A percentile compares a stretch with the other conserved stretches of the same genome.
Conservation (phyloP, 2,888 invertebrate species). For the Agrilus mali region DNA sequence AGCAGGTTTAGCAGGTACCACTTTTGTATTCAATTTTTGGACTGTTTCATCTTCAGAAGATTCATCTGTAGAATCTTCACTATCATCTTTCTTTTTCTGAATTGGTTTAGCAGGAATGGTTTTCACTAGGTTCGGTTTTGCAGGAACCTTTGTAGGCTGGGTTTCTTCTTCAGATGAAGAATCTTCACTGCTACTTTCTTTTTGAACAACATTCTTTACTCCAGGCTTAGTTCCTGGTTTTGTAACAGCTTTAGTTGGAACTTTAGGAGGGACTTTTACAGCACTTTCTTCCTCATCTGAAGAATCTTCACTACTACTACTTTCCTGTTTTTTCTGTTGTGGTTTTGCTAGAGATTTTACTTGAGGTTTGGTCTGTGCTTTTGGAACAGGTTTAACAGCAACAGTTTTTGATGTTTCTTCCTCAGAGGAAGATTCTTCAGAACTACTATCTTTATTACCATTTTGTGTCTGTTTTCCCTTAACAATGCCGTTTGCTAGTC, state of each 20-base stretch:
- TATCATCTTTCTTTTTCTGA: background rate
- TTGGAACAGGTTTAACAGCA: constrained; percentile 6
- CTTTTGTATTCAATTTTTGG: constrained; percentile 3
- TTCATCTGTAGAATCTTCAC: constrained; percentile 8
- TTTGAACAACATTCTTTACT: constrained; percentile 10
- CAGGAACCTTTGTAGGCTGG: constrained; percentile 4
- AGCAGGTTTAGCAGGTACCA: constrained; percentile 4
- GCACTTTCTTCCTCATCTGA: constrained; percentile 19
- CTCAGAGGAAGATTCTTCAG: constrained; percentile 19
- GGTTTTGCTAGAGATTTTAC: constrained; percentile 7
- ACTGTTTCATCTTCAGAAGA: constrained; percentile 11
- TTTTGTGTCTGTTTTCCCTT: constrained; percentile 10
- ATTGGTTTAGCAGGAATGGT: constrained; percentile 10
- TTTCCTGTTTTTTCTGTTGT: constrained; percentile 15
- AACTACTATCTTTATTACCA: constrained; percentile 9
- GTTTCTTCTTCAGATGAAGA: constrained; percentile 23
- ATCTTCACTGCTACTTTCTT: constrained; percentile 21
- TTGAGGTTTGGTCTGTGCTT: constrained; percentile 4
- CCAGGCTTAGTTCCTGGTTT: constrained; percentile 4
- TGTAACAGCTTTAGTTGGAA: constrained; percentile 3
- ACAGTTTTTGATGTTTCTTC: constrained; percentile 12
- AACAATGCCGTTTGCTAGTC: constrained; percentile 11
- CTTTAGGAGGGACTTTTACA: constrained; percentile 1
- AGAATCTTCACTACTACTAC: constrained; percentile 18
- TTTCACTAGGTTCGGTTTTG: constrained; percentile 15